Base-by-base conservation (phyloP, 2,888 invertebrate genomes). In the Stenurella melanura region DNA sequence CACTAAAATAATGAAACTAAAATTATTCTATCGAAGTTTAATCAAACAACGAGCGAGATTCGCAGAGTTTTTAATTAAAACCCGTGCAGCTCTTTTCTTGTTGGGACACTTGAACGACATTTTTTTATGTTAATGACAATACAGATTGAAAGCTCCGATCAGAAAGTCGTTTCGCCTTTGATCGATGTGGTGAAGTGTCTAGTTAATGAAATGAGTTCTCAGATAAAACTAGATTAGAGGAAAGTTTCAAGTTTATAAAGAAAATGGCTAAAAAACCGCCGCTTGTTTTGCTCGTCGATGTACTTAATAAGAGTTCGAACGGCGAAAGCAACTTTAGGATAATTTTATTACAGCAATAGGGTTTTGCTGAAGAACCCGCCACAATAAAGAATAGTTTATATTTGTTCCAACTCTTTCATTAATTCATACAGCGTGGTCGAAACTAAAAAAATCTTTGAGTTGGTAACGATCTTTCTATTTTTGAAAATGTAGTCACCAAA, bases 71-170 rank as follows among this genome's bases (percentile, higher is more conserved):
- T 67, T 54, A 67, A 67, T 67, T 67, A 67, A 34, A 66, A 50
- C 50, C n/a, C 11, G 10, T 12, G 12, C 42, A 15, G 42, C 15
- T 42, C 12, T 30, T 30, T n/a, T n/a, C 26, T 21, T 26, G 7
- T 15, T n/a, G 12, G 10, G 15, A 67, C 18, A 21, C 54, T n/a
- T 26, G 0, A 19, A 10, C 67, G 15, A 50, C 26, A 11, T 26
- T 21, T 50, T 67, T 26, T 34, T 9, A 34, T 34, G 30, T 34
- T n/a, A 61, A 26, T 4, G 30, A 61, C 61, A 61, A 50, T 54
- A 67, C 38, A 64, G 42, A 67, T 50, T n/a, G 21, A 18, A 19
- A 21, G 21, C 21, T 21, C 12, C 42, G 67, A 67, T 67, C 67
- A 67, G 18, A 21, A 50, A 50, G 54, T 18, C 54, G 38, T 50